Base-by-base conservation (phyloP, 2,113 vertebrate species). In the Colaptes auratus region DNA sequence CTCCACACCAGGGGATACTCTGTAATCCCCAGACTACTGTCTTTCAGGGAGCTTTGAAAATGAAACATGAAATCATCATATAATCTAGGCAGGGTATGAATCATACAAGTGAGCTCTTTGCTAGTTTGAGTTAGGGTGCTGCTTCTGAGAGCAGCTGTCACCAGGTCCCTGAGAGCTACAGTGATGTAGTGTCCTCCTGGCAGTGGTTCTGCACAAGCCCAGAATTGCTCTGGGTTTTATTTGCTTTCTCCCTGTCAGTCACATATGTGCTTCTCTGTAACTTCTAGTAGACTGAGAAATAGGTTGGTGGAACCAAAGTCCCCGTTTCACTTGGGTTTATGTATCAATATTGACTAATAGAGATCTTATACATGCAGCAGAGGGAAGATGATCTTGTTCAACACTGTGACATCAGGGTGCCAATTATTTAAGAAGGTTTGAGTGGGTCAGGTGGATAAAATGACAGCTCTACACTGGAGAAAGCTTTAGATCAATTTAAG, bases 111-210 rank as follows among this genome's bases (percentile, higher is more conserved):
- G 46, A 75, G 50, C 19, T 74, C 83, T 90, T 56, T 81, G 70
- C 88, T 58, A 78, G 66, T 88, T 88, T 78, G 70, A 92, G 80
- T 92, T 83, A 69, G 77, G 80, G 48, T 79, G 74, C 66, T 90
- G 48, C 77, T 92, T 89, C 58, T 92, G 52, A 78, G 44, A 93
- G 58, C 83, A 92, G 86, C 86, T 94, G 83, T 50, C 66, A 31
- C 70, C 61, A 44, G 17, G 64, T 92, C 52, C 48, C n/a, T 58
- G 27, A 35, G 63, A 78, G 39, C 73, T 88, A 69, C 55, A 21
- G 61, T 21, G 73, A 90, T 55, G 64, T 31, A 52, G 44, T 46
- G 39, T 35, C 48, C 56, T 60, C 58, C 27, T 0, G 9, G 59
- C 50, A 86, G 77, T 5, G 2, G 70, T 65, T 71, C 82, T 86